A percentile compares a stretch with the other conserved stretches of the same genome.
These are phyloP conservation scores for Myotis findleyi DNA, from an alignment of 2,797 vertebrate species.

Conservation along the genomic window DNA sequence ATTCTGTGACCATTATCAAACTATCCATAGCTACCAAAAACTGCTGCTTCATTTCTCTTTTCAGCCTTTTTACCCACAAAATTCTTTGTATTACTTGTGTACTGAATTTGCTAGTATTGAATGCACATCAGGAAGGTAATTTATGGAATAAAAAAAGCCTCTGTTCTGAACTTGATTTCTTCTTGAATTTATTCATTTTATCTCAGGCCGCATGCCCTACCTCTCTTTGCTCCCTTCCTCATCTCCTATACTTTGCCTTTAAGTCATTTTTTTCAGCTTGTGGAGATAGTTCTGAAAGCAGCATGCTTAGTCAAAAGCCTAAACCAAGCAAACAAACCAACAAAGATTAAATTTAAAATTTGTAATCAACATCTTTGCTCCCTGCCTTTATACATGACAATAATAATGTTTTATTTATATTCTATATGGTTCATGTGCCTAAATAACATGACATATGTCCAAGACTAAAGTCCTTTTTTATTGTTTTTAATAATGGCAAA, in stretches of 20 bases:
- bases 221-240: background rate
- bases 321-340: background rate
- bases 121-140: conserved; percentile 12
- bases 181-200: background rate
- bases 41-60: conserved; percentile 65
- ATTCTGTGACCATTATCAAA: conserved; percentile 79
- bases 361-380: background rate
- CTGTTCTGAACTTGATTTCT: background rate
- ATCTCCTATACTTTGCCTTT: background rate
- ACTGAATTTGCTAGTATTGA: conserved; percentile 26
- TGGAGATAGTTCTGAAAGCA: background rate
- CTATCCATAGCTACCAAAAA: conserved; percentile 43
- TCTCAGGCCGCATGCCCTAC: background rate
- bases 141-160: conserved; percentile 62
- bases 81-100: conserved; percentile 67
- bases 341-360: background rate
- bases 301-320: background rate
- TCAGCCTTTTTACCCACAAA: conserved; percentile 69
- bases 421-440: background rate
- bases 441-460: background rate
- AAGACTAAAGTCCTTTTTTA: background rate
- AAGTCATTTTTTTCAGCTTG: background rate
- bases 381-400: background rate
- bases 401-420: background rate
- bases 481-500: background rate